phyloP scores from a whole-genome alignment of 2,888 invertebrate genomes.

The Orthosia cruda region DNA sequence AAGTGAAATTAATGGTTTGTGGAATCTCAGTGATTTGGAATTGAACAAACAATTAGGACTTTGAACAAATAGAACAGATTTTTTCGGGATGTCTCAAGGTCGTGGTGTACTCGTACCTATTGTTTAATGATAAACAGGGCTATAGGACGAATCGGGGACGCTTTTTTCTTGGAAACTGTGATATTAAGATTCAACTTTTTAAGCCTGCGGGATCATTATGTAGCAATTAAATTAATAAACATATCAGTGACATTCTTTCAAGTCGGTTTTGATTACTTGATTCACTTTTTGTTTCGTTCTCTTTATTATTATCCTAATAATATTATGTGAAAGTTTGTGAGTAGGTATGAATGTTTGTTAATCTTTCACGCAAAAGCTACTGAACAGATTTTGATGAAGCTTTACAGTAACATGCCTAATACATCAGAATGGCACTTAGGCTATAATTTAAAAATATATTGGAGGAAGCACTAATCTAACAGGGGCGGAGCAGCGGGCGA shows the following conservation, averaged over 20 bases:
- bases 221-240: not conserved
- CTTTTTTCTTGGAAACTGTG: not conserved
- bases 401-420: no score
- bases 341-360: no score
- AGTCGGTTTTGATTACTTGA: not conserved
- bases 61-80: constrained; percentile 35
- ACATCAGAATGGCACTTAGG: no score
- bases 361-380: no score
- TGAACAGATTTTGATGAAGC: no score
- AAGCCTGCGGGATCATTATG: not conserved
- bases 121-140: constrained; percentile 20
- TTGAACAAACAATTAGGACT: constrained; percentile 27
- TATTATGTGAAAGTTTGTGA: no score
- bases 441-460: no score
- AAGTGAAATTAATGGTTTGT: constrained; percentile 28
- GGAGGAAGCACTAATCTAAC: no score
- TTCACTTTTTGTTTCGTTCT: not conserved
- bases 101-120: not conserved
- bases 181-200: no score
- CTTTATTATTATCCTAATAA: not conserved
- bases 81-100: constrained; percentile 49
- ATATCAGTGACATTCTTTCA: not conserved
- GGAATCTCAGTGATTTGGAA: constrained; percentile 35
- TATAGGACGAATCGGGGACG: not conserved
- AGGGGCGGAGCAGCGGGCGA: no score